These are phyloP conservation scores for Accipiter virgatus DNA, from an alignment of 2,113 vertebrate species.

Conservation along the genomic window DNA sequence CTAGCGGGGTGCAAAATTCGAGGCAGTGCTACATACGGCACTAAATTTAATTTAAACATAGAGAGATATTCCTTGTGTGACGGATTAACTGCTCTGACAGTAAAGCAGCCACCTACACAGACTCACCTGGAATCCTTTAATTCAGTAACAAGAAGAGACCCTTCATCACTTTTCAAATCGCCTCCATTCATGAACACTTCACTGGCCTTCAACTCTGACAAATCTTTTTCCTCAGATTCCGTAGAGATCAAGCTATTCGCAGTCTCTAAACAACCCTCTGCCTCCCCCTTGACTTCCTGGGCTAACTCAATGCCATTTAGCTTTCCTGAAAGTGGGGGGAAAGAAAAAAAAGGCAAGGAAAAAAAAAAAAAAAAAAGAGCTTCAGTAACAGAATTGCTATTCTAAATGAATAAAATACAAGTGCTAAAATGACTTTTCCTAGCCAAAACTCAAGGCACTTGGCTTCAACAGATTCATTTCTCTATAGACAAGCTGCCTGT, in stretches of 20 bases:
- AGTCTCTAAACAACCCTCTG: neutral
- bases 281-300: neutral
- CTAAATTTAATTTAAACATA: neutral
- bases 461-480: neutral
- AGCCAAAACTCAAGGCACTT: neutral
- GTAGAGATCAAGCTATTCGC: neutral
- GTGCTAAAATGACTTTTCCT: neutral
- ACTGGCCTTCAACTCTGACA: neutral
- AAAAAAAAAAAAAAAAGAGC: neutral
- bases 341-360: too few species aligned
- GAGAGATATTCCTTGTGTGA: neutral
- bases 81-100: neutral
- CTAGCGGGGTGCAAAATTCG: neutral
- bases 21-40: neutral
- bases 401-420: neutral
- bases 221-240: neutral
- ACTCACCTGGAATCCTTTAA: conserved; percentile 72
- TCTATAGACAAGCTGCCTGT: neutral
- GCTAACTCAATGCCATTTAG: conserved; percentile 13
- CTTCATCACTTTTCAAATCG: conserved; percentile 63
- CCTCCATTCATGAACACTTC: conserved; percentile 74
- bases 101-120: neutral
- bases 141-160: conserved; percentile 48
- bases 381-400: neutral
- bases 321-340: neutral